A percentile compares a stretch with the other conserved stretches of the same genome.
These are phyloP conservation scores for Danio aesculapii DNA, from an alignment of 2,797 vertebrate genomes.

Conservation along the genomic window DNA sequence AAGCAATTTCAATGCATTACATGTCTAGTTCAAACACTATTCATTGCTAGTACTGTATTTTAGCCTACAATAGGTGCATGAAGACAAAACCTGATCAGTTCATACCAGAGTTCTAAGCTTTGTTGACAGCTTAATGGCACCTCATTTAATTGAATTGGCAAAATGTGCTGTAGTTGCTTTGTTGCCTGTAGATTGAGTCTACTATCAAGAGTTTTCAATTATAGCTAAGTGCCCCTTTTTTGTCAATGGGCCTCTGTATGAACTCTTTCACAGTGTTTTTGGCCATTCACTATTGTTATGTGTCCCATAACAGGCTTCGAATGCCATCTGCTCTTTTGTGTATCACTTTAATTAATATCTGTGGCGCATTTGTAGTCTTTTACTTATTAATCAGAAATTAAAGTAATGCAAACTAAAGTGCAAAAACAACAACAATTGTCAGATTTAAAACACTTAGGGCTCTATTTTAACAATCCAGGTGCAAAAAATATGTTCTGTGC, in stretches of 20 bases:
- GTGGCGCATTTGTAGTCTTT: not conserved
- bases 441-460: too few relatives aligned
- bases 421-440: too few relatives aligned
- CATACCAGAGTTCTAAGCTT: not conserved
- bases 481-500: too few relatives aligned
- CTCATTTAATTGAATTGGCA: slow-evolving; percentile 11
- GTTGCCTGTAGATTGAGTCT: slow-evolving; percentile 37
- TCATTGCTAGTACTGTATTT: not conserved
- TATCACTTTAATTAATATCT: not conserved
- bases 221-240: slow-evolving; percentile 25
- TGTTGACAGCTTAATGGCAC: slow-evolving; percentile 46
- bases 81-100: not conserved
- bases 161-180: slow-evolving; percentile 31
- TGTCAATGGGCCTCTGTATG: slow-evolving; percentile 15
- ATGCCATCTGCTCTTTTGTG: not conserved
- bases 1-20: not conserved
- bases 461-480: too few relatives aligned
- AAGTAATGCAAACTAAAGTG: too few relatives aligned
- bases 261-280: slow-evolving; percentile 25
- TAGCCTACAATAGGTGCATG: not conserved
- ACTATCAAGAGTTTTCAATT: slow-evolving; percentile 37
- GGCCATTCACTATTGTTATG: slow-evolving; percentile 1
- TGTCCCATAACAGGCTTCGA: slow-evolving; percentile 8
- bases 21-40: not conserved
- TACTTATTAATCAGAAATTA: too few relatives aligned